Percentiles rank a stretch among this genome's conserved stretches.
Conservation (phyloP, 2,113 vertebrate species). For the Daboia siamensis region DNA sequence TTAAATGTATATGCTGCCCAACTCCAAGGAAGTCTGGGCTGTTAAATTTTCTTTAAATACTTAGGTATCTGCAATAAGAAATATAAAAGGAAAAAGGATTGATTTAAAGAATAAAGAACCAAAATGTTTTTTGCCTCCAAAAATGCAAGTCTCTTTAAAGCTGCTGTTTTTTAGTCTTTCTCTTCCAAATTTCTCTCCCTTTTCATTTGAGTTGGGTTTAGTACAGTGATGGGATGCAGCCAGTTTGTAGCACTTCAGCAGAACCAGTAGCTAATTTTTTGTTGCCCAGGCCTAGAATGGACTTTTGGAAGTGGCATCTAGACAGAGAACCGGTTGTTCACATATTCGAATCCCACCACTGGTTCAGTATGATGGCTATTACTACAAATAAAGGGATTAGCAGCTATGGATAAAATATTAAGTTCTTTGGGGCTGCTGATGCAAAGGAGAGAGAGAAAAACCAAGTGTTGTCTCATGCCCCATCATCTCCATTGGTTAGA, state of each 20-base stretch:
- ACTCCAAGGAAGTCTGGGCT: background rate
- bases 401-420: slow-evolving; percentile 36
- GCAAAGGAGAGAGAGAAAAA: slow-evolving; percentile 50
- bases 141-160: background rate
- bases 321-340: too few relatives aligned
- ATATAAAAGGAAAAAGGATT: background rate
- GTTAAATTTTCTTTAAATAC: background rate
- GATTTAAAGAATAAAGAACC: background rate
- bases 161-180: background rate
- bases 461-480: slow-evolving; percentile 44
- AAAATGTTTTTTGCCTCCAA: background rate
- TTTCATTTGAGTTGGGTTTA: background rate
- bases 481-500: slow-evolving; percentile 13
- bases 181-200: background rate
- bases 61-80: background rate
- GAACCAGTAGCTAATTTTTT: too few relatives aligned
- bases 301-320: too few relatives aligned
- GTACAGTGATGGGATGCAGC: too few relatives aligned
- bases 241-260: too few relatives aligned
- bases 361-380: too few relatives aligned
- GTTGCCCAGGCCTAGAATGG: too few relatives aligned
- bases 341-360: too few relatives aligned
- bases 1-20: background rate
- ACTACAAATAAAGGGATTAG: slow-evolving; percentile 8
- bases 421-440: slow-evolving; percentile 36